Evolutionary conservation across 1,140 invertebrate species (phyloP).

Genomic region (Caenorhabditis latens): DNA sequence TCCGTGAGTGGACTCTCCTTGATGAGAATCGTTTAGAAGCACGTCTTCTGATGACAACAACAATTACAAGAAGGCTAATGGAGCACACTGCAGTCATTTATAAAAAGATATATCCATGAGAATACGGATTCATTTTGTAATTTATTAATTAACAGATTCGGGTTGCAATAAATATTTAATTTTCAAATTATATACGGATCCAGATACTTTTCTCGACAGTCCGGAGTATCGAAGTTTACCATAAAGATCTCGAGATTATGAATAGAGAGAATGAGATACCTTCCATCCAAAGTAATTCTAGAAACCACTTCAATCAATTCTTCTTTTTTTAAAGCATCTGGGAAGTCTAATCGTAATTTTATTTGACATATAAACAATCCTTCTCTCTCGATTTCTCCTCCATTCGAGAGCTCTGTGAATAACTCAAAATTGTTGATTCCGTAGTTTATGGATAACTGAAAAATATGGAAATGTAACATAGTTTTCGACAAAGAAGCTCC

Average conservation of each 20-base stretch:
- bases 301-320: neutral
- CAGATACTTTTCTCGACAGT: neutral
- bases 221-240: neutral
- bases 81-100: constrained; percentile 76
- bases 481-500: neutral
- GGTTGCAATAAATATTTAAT: neutral
- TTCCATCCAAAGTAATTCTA: neutral
- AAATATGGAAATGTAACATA: neutral
- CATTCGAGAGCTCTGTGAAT: neutral
- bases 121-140: neutral
- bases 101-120: constrained; percentile 76
- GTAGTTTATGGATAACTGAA: no score
- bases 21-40: constrained; percentile 74
- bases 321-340: neutral
- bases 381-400: no score
- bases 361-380: neutral
- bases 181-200: neutral
- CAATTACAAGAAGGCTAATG: constrained; percentile 71
- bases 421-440: neutral
- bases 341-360: neutral
- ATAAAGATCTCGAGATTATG: neutral
- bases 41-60: constrained; percentile 73
- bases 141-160: neutral
- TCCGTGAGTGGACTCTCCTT: constrained; percentile 75
- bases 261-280: neutral